A percentile compares a stretch with the other conserved stretches of the same genome.
Evolutionary conservation across 2,888 invertebrate species (phyloP).

Genomic region (Zygothrica quintamaculata): DNA sequence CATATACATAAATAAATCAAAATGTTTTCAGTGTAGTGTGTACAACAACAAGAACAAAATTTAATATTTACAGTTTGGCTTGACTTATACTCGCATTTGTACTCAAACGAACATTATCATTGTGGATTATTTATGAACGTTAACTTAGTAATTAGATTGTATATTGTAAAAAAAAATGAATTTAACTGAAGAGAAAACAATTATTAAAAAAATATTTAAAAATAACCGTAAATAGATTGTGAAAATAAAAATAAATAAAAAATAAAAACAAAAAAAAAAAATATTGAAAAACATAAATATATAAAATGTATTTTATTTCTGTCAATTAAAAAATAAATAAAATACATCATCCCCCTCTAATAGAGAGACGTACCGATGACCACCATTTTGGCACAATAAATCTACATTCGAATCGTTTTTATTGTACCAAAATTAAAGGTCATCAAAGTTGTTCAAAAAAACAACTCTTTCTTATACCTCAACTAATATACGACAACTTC

Average conservation of each 20-base stretch:
- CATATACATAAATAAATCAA: conserved; percentile 8
- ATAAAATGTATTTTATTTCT: too few relatives aligned
- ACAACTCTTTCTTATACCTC: too few relatives aligned
- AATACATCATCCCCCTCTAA: too few relatives aligned
- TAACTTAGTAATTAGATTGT: conserved; percentile 58
- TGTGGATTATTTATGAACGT: conserved; percentile 58
- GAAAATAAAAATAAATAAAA: conserved; percentile 15
- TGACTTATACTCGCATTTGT: conserved; percentile 82
- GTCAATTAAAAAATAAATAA: too few relatives aligned
- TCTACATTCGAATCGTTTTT: too few relatives aligned
- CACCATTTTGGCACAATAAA: too few relatives aligned
- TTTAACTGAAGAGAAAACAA: conserved; percentile 51
- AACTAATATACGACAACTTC: too few relatives aligned
- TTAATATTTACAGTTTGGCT: conserved; percentile 45
- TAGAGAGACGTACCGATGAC: too few relatives aligned
- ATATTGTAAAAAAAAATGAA: conserved; percentile 62
- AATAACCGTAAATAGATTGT: conserved; percentile 1
- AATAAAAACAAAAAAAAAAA: conserved; percentile 10
- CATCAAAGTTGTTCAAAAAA: too few relatives aligned
- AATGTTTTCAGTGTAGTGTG: conserved; percentile 32
- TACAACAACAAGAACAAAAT: conserved; percentile 26
- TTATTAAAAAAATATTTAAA: conserved; percentile 22
- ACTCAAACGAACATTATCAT: conserved; percentile 65
- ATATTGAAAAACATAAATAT: conserved; percentile 10
- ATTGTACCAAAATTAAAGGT: too few relatives aligned